Conservation (phyloP, 2,888 invertebrate species). For the Netelia fuscicornis region DNA sequence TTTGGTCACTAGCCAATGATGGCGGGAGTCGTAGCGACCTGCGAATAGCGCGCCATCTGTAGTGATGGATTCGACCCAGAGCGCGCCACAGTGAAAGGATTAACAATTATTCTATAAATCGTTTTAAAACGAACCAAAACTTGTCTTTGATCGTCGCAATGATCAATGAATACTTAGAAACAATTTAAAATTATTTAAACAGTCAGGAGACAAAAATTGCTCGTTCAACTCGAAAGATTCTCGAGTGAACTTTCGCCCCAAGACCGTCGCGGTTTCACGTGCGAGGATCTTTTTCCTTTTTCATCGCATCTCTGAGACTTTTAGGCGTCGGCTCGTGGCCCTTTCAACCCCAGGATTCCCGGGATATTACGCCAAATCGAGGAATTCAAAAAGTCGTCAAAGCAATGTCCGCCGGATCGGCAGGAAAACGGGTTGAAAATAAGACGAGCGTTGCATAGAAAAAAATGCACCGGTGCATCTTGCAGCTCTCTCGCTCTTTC, state of each 20-base stretch:
- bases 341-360: constrained; percentile 38
- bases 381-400: constrained; percentile 57
- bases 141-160: too few species aligned
- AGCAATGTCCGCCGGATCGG: constrained; percentile 23
- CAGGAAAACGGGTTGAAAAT: constrained; percentile 16
- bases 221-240: constrained; percentile 49
- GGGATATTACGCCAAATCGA: constrained; percentile 61
- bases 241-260: neutral
- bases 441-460: constrained; percentile 24
- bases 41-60: too few species aligned
- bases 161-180: too few species aligned
- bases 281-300: constrained; percentile 34
- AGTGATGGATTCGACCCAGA: too few species aligned
- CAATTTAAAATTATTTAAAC: too few species aligned
- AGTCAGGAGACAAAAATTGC: too few species aligned
- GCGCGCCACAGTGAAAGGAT: too few species aligned
- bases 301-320: constrained; percentile 76
- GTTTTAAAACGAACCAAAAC: too few species aligned
- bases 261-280: neutral
- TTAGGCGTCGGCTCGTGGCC: constrained; percentile 72
- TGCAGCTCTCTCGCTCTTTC: constrained; percentile 23
- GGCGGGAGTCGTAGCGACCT: too few species aligned
- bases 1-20: too few species aligned
- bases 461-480: constrained; percentile 34
- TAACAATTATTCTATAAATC: too few species aligned